phyloP scores from a whole-genome alignment of 2,888 invertebrate species.

The Acronicta psi region DNA sequence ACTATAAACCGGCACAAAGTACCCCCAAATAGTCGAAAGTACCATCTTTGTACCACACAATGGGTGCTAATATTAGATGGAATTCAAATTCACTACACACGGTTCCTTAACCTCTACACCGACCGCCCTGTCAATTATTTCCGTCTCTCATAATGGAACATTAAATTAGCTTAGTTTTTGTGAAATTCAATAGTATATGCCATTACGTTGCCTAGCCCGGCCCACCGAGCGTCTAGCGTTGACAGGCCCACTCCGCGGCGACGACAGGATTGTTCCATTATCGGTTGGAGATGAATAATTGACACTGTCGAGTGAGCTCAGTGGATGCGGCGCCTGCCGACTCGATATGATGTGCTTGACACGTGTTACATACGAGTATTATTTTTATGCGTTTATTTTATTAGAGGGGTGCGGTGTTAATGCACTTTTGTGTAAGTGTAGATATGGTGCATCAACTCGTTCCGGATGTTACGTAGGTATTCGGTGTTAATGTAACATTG shows the following conservation, averaged over 20 bases:
- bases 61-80: too few species aligned
- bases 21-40: too few species aligned
- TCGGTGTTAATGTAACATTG: neutral
- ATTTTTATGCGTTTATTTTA: conserved; percentile 35
- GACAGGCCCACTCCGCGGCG: conserved; percentile 80
- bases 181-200: conserved; percentile 66
- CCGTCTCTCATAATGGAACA: too few species aligned
- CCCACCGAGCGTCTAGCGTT: conserved; percentile 65
- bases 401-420: conserved; percentile 17
- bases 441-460: neutral
- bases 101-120: too few species aligned
- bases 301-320: conserved; percentile 74
- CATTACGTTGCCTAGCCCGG: conserved; percentile 67
- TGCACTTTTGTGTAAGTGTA: conserved; percentile 29
- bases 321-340: conserved; percentile 70
- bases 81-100: too few species aligned
- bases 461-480: neutral
- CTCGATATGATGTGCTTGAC: conserved; percentile 41
- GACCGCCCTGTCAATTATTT: too few species aligned
- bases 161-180: conserved; percentile 70
- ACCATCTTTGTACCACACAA: too few species aligned
- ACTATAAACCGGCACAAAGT: too few species aligned
- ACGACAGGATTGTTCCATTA: conserved; percentile 88
- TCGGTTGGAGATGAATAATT: conserved; percentile 84
- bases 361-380: conserved; percentile 43